phyloP scores from a whole-genome alignment of 2,797 vertebrate genomes.

The Echiichthys vipera region DNA sequence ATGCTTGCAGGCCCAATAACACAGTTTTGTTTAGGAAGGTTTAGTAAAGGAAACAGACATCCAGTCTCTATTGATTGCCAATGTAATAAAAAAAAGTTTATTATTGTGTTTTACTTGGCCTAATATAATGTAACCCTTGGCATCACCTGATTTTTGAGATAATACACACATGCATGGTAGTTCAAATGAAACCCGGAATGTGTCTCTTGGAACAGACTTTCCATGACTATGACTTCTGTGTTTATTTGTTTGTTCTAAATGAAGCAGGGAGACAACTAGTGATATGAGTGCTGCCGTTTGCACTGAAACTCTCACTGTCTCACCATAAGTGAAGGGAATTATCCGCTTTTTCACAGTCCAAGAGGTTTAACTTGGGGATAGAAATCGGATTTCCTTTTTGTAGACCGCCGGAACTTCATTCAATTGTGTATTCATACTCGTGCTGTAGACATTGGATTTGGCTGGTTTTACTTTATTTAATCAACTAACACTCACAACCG shows the following conservation, averaged over 20 bases:
- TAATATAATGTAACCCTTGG: neutral
- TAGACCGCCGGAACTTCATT: conserved; percentile 73
- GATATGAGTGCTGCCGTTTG: neutral
- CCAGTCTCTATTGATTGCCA: neutral
- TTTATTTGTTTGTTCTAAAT: neutral
- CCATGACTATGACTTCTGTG: neutral
- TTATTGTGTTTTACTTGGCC: neutral
- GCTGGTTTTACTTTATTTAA: neutral
- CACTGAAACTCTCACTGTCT: neutral
- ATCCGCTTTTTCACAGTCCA: conserved; percentile 14
- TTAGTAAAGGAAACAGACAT: too few relatives aligned
- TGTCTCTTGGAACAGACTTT: neutral
- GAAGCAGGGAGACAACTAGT: neutral
- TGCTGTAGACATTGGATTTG: conserved; percentile 3
- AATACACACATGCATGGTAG: neutral
- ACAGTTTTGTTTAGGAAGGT: conserved; percentile 5
- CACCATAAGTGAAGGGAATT: conserved; percentile 1
- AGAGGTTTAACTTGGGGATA: conserved; percentile 52
- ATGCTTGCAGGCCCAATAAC: neutral
- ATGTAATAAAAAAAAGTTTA: conserved; percentile 4
- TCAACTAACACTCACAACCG: neutral
- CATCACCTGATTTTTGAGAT: neutral
- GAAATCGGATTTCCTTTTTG: conserved; percentile 68
- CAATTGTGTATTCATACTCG: conserved; percentile 78
- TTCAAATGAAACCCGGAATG: neutral